These are phyloP conservation scores for Pocillopora verrucosa DNA, from an alignment of 64 coral and sea anemone genomes.

Conservation along the genomic window DNA sequence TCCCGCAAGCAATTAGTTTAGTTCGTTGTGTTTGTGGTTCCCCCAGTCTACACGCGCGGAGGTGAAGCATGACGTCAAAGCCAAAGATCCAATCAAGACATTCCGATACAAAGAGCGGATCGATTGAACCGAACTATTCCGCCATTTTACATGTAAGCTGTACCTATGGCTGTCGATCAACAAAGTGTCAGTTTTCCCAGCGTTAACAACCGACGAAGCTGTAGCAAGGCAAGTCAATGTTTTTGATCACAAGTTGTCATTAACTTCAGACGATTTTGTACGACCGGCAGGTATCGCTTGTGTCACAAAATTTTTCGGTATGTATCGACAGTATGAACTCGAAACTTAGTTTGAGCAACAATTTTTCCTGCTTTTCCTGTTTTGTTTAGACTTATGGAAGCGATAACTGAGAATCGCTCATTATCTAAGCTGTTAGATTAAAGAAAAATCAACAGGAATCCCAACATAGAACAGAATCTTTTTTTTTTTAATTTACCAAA, in stretches of 20 bases:
- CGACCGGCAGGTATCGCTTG: conserved; percentile 30
- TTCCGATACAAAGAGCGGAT: not conserved
- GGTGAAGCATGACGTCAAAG: not conserved
- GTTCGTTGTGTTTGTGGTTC: no score
- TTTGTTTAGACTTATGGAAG: no score
- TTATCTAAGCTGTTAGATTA: no score
- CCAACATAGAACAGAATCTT: no score
- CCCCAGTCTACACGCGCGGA: not conserved
- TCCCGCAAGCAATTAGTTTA: no score
- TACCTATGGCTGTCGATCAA: not conserved
- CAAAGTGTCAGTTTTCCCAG: conserved; percentile 43
- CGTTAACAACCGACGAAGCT: conserved; percentile 54
- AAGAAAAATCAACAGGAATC: no score
- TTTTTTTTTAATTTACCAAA: no score
- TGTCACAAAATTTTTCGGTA: not conserved
- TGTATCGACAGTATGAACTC: not conserved
- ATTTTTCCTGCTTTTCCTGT: no score
- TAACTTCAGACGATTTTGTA: conserved; percentile 37
- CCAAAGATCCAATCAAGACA: conserved; percentile 17
- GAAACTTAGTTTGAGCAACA: no score
- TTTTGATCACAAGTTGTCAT: conserved; percentile 39
- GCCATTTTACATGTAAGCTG: not conserved
- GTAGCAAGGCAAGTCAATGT: conserved; percentile 47
- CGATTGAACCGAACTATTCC: conserved; percentile 5
- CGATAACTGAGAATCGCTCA: no score